Base-by-base conservation (phyloP, 2,113 vertebrate genomes). In the Cyphomyrus plagiostoma region DNA sequence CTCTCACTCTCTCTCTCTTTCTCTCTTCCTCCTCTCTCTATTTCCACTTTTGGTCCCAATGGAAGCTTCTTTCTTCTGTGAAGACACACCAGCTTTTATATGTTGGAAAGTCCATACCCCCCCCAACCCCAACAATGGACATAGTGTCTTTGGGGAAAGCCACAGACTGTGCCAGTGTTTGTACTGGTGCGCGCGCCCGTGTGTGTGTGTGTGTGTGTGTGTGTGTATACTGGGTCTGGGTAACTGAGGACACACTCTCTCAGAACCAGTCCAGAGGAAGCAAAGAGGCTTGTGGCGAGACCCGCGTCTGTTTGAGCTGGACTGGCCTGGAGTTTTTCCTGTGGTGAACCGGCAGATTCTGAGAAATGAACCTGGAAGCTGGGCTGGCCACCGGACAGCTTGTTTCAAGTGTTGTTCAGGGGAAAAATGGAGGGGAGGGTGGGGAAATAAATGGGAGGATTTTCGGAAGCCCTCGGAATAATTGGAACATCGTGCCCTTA, bases 281-380 rank as follows among this genome's bases (percentile, higher is more conserved):
- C 92, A 86, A 84, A 90, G 92, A 90, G 91, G 89, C 92, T 92
- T 90, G 74, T 86, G 88, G 85, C 53, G 48, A 83, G 89, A 87
- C 84, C 49, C 23, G 62, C 42, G 42, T 93, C 91, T 94, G 93
- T 94, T 93, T 92, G 70, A 93, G 92, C 94, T 95, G 93, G 93
- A 93, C 89, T 45, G 89, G 53, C 66, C 0, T 30, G 15, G 91
- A 94, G 93, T 94, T 94, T 93, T 93, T 95, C 92, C 93, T 92
- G 93, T 89, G 92, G 90, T 62, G 88, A 91, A 90, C 89, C 92
- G 90, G 93, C 90, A 91, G 46, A 90, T 62, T 88, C 90, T 42
- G 88, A 83, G 49, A 91, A 91, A 91, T 58, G 74, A 90, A 91
- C 82, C 87, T 90, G 90, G 91, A 91, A 90, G 48, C 88, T 88